These are phyloP conservation scores for Rhysida immarginata DNA, from an alignment of 1,140 invertebrate genomes.

Conservation along the genomic window DNA sequence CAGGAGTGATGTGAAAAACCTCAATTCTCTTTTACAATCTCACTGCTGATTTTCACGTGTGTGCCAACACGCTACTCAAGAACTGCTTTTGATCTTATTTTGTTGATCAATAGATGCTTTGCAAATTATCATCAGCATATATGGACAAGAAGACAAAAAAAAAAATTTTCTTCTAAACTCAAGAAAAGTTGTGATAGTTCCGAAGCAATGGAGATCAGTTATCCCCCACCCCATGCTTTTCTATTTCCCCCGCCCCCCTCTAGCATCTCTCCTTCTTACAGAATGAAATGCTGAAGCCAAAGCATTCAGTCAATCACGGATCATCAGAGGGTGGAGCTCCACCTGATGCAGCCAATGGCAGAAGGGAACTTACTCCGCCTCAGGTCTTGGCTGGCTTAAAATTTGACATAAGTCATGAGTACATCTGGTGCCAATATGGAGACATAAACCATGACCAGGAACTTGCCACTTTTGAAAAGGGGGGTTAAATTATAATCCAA, in stretches of 20 bases:
- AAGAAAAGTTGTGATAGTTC: background rate
- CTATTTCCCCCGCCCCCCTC: background rate
- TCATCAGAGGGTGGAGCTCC: background rate
- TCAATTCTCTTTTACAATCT: background rate
- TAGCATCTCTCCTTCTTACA: background rate
- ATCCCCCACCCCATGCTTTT: background rate
- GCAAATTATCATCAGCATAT: background rate
- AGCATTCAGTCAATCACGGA: background rate
- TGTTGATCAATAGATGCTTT: too few relatives aligned
- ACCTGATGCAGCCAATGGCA: background rate
- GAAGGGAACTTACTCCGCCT: background rate
- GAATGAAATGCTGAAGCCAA: background rate
- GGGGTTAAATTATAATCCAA: too few relatives aligned
- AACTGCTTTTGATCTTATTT: background rate
- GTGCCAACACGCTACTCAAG: background rate
- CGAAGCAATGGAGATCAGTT: background rate
- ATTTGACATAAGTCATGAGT: conserved; percentile 3
- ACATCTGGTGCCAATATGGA: conserved; percentile 8
- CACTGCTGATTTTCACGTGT: background rate
- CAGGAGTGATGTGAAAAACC: background rate
- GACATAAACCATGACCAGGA: conserved; percentile 6
- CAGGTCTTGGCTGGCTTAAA: conserved; percentile 1
- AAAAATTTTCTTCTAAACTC: background rate
- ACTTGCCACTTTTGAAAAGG: background rate
- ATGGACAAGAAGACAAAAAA: background rate